Evolutionary conservation across 2,113 vertebrate genomes (phyloP), one percentile per base, ranked within the genome.

Genomic region (Rhombomys opimus): DNA sequence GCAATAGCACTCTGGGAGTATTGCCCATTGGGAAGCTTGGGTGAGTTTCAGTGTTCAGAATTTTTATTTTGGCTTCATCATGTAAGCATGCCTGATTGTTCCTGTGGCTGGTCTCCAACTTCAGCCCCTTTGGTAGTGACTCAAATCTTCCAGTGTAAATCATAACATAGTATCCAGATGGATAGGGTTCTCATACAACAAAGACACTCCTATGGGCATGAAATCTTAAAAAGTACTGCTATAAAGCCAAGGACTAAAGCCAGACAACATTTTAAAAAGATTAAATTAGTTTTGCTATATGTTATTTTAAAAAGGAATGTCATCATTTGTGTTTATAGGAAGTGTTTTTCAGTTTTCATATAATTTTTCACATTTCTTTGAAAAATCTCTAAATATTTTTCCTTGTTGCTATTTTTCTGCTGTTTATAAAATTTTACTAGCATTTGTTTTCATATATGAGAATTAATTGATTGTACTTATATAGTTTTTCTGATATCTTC

Each of bases 51-150:
- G 11, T 80, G 35, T 63, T 78, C 35, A 46, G 41, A 65, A 41
- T 41, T 65, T 65, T 88, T 92, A 14, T 82, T 87, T 22, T 18
- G 73, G 73, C 65, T 91, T 91, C 65, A 87, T 95, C 50, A 75
- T 61, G 30, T 87, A 75, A 67, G 76, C 46, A 41, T 92, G 12
- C 57, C 52, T 87, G 20, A 92, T 73, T 91, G 41, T 80, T 35
- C 50, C 15, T 80, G 30, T 80, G 50, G 77, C 9, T 22, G 52
- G 32, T 80, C 50, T 6, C 52, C 7, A 54, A 52, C 75, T 72
- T 32, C 46, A 91, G 54, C 54, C 4, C 32, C 27, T 95, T 63
- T 91, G 30, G 27, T 46, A 78, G 70, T 72, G 61, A 68, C 52
- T 11, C 32, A 61, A 41, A 72, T 25, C 67, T 76, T 59, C 57